A percentile compares a stretch with the other conserved stretches of the same genome.
These are phyloP conservation scores for Ethmia dodecea DNA, from an alignment of 2,888 invertebrate genomes.

Conservation along the genomic window DNA sequence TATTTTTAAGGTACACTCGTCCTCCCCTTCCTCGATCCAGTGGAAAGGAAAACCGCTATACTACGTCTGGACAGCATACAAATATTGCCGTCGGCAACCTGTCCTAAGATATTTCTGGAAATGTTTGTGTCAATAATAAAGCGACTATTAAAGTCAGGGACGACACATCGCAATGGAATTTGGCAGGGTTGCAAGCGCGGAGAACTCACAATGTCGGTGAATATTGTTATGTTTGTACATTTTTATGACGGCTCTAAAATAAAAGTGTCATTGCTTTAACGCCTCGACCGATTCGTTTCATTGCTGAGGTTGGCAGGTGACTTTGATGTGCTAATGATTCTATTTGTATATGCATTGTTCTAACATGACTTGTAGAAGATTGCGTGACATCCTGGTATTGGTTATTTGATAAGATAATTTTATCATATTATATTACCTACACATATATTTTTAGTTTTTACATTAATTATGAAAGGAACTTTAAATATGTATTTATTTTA, in stretches of 20 bases:
- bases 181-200: constrained; percentile 52
- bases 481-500: too few species aligned
- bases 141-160: constrained; percentile 1
- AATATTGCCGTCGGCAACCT: not conserved
- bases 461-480: too few species aligned
- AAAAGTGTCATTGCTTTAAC: constrained; percentile 2
- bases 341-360: too few species aligned
- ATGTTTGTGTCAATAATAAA: constrained; percentile 1
- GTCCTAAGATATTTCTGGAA: not conserved
- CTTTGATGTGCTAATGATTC: too few species aligned
- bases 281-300: too few species aligned
- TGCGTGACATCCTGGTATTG: not conserved
- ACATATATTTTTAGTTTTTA: too few species aligned
- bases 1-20: not conserved
- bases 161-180: constrained; percentile 40
- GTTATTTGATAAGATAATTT: not conserved
- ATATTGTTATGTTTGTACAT: constrained; percentile 2
- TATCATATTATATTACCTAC: not conserved
- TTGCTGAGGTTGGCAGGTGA: not conserved
- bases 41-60: not conserved
- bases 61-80: too few species aligned
- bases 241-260: not conserved
- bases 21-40: not conserved
- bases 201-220: constrained; percentile 1
- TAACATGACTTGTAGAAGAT: not conserved